A percentile compares a stretch with the other conserved stretches of the same genome.
Conservation (phyloP, 2,888 invertebrate species). For the Gnatocerus cornutus region DNA sequence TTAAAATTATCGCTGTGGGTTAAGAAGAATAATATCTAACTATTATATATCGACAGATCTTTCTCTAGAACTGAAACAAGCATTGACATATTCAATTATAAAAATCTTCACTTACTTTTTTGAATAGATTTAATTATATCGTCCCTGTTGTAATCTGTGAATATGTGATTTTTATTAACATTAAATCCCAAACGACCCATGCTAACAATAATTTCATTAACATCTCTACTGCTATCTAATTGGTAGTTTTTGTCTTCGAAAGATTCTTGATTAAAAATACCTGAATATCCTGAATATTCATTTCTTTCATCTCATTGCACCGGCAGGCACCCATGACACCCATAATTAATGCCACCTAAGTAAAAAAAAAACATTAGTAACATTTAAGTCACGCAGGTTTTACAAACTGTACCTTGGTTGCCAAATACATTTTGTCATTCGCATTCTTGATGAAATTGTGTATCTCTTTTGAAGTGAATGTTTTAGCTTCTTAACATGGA, state of each 20-base stretch:
- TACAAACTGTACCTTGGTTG: too few relatives aligned
- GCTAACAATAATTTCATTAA: slow-evolving; percentile 61
- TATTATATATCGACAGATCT: slow-evolving; percentile 59
- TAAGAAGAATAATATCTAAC: slow-evolving; percentile 64
- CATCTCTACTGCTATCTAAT: slow-evolving; percentile 62
- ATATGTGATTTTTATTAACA: slow-evolving; percentile 58
- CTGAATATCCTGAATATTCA: too few relatives aligned
- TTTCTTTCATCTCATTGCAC: too few relatives aligned
- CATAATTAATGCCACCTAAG: too few relatives aligned
- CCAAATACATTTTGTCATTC: too few relatives aligned
- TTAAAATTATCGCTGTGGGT: slow-evolving; percentile 63
- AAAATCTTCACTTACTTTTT: slow-evolving; percentile 30
- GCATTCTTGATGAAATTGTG: too few relatives aligned
- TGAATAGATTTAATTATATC: slow-evolving; percentile 53
- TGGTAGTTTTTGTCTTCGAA: slow-evolving; percentile 52
- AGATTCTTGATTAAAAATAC: slow-evolving; percentile 62
- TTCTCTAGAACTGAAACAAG: slow-evolving; percentile 50
- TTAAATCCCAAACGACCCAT: slow-evolving; percentile 65
- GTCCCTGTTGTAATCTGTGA: slow-evolving; percentile 56
- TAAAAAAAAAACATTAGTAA: too few relatives aligned
- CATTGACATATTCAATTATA: neutral
- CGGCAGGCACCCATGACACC: too few relatives aligned
- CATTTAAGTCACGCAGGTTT: too few relatives aligned
- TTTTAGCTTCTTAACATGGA: too few relatives aligned
- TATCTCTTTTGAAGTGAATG: too few relatives aligned